Base-by-base conservation (phyloP, 1,140 invertebrate genomes). In the Lordiphosa stackelbergi region DNA sequence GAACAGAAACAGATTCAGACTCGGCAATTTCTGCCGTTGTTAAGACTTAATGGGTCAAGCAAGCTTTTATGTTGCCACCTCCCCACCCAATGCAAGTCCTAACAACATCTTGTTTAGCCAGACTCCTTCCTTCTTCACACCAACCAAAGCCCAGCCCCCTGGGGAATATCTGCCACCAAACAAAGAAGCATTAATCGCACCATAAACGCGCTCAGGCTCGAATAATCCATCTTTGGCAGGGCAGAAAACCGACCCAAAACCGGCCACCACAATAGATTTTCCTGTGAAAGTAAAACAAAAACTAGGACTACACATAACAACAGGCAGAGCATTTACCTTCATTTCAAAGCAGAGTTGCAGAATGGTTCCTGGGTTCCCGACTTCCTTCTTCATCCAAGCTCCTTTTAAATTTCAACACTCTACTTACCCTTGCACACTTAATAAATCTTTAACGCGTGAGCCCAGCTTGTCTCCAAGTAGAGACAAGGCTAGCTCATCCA, bases 1-100 rank as follows among this genome's bases (percentile, higher is more conserved):
- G n/a, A n/a, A n/a, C n/a, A n/a, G n/a, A n/a, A n/a, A n/a, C n/a
- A n/a, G n/a, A n/a, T n/a, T n/a, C n/a, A 43, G 4, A 9, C 6
- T 6, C 11, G 75, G 75, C 75, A 79, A 53, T 65, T 4, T 56
- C 73, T 81, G 75, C 75, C 75, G 75, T 79, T 79, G 75, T 31
- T 40, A 34, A 65, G 53, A n/a, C 9, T 12, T 9, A 19, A 19
- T 12, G 10, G 49, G 11, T 24, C 31, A 2, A 37, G 53, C 74
- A 78, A 73, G 51, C 74, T 78, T 78, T 78, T 79, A 78, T 35
- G 74, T 79, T 78, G 66, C 74, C 34, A 6, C 11, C 16, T 16
- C 16, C 16, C 16, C 2, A 16, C 16, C 45, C 49, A 54, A 31
- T 13, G 11, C 9, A n/a, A 5, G 34, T 31, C 28, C 51, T 24